Conservation (phyloP, 2,888 invertebrate genomes). For the Cancer borealis region DNA sequence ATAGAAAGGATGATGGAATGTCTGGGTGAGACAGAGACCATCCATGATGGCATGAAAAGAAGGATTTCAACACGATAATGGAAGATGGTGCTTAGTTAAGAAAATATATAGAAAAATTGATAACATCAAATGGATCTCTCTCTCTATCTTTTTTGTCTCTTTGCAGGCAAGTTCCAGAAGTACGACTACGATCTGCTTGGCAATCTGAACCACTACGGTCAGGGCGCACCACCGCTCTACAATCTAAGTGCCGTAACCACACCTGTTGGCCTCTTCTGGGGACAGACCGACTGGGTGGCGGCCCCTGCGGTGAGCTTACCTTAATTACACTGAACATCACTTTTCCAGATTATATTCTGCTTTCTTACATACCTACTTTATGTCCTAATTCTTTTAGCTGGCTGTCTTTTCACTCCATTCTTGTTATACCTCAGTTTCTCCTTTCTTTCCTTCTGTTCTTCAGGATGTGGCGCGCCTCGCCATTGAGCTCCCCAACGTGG, state of each 20-base stretch:
- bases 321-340: neutral
- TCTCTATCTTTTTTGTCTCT: neutral
- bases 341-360: neutral
- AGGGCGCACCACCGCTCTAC: conserved; percentile 78
- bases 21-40: neutral
- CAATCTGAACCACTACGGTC: conserved; percentile 78
- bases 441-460: neutral
- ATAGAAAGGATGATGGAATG: neutral
- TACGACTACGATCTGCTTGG: conserved; percentile 74
- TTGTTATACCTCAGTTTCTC: neutral
- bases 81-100: neutral
- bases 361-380: neutral
- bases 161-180: conserved; percentile 64
- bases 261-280: conserved; percentile 79
- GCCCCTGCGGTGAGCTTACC: conserved; percentile 77
- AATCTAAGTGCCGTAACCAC: conserved; percentile 77
- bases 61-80: neutral
- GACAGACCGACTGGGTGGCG: conserved; percentile 81
- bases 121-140: neutral
- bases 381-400: neutral
- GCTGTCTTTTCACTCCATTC: neutral
- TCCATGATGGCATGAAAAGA: neutral
- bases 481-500: conserved; percentile 78
- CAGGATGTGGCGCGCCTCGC: conserved; percentile 78
- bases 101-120: too few relatives aligned